These are phyloP conservation scores for Pogonophryne albipinna DNA, from an alignment of 2,797 vertebrate genomes.

Conservation along the genomic window DNA sequence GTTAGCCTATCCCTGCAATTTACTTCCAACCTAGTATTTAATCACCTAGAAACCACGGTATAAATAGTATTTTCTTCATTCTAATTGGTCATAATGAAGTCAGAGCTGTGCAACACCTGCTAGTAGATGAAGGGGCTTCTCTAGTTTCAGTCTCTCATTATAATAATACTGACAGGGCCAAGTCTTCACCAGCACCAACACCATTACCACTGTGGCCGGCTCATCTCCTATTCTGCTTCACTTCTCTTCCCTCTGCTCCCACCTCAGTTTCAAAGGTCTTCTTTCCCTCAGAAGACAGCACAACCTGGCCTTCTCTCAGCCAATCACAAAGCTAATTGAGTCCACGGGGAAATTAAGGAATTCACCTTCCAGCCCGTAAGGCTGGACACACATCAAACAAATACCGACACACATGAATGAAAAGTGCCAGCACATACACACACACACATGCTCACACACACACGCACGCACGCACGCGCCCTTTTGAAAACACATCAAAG, in stretches of 20 bases:
- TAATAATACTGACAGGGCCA: constrained; percentile 70
- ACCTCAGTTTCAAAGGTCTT: constrained; percentile 83
- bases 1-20: constrained; percentile 78
- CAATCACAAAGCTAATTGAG: constrained; percentile 87
- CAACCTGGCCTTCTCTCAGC: constrained; percentile 84
- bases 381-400: constrained; percentile 87
- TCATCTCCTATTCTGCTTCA: constrained; percentile 82
- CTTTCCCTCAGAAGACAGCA: constrained; percentile 78
- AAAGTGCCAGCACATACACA: constrained; percentile 4
- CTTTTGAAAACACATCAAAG: constrained; percentile 83
- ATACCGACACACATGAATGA: constrained; percentile 80
- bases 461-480: constrained; percentile 24
- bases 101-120: constrained; percentile 74
- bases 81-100: constrained; percentile 83
- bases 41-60: constrained; percentile 76
- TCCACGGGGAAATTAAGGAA: constrained; percentile 84
- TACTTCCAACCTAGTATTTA: constrained; percentile 76
- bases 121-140: constrained; percentile 69
- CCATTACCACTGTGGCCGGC: constrained; percentile 72
- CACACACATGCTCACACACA: constrained; percentile 2
- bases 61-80: constrained; percentile 82
- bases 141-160: constrained; percentile 76
- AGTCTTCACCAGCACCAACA: constrained; percentile 57
- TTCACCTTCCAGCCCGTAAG: constrained; percentile 83
- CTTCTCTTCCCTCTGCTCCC: constrained; percentile 63